Base-by-base conservation (phyloP, 92 coral and sea anemone genomes). In the Actinostola sp. region DNA sequence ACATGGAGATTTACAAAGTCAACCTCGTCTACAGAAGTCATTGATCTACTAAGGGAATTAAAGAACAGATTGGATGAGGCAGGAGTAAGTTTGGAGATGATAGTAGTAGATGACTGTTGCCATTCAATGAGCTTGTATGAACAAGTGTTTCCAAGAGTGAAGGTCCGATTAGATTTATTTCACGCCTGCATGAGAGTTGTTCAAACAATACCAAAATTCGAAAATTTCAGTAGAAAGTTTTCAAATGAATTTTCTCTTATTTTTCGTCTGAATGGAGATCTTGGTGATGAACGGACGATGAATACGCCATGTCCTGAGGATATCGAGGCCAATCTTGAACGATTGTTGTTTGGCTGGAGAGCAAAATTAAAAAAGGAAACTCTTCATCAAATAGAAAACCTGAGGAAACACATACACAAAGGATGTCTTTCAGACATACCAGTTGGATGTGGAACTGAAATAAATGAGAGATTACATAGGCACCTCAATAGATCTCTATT, bases 51-150 rank as follows among this genome's bases (percentile, higher is more conserved):
- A 10, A 51, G 63, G 43, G 86, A 75, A 3, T 54, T 79, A 31
- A 80, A 75, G 39, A 50, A 32, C 14, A 74, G 92, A 25, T 78
- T 86, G 1, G 51, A 66, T 28, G 72, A 75, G 34, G 80, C 73
- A 51, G 87, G 83, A 14, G 66, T 86, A 23, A 78, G 54, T 30
- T 82, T 86, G 33, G 86, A 86, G 26, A 80, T 86, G 50, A 71
- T 90, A 23, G 31, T 82, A 33, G 87, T 90, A 2, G 96, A 90
- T 44, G 89, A 83, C 33, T 90, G 96, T 52, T 90, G 96, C 30
- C 80, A 81, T 19, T 89, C 54, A 10, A 23, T 33, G 42, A 74
- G 72, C 25, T 49, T 80, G 46, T 79, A 79, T 51, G 72, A 73
- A 27, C 63, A 53, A 23, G 61, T 80, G 23, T 78, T 78, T 59